Evolutionary conservation across 2,113 vertebrate genomes (phyloP).

Genomic region (Cygnus atratus): DNA sequence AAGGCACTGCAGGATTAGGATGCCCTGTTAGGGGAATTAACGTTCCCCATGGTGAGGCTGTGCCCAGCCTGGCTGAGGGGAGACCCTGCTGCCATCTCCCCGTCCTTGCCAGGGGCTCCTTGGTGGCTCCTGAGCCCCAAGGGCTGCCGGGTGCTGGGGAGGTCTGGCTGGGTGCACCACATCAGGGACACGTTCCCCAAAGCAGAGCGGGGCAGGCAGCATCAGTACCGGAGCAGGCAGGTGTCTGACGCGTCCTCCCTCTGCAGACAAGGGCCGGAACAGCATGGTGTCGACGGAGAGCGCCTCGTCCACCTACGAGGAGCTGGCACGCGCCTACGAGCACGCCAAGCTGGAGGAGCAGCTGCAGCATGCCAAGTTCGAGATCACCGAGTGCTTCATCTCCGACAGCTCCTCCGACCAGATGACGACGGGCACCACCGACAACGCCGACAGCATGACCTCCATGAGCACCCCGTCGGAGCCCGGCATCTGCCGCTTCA

Average conservation of each 20-base stretch:
- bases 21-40: no score
- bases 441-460: conserved; percentile 95
- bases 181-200: fast-evolving
- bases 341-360: conserved; percentile 96
- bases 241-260: background rate
- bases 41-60: background rate
- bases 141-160: background rate
- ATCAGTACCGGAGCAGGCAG: fast-evolving
- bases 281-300: conserved; percentile 99
- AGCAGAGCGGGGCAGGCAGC: fast-evolving
- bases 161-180: background rate
- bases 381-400: conserved; percentile 98
- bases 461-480: conserved; percentile 90
- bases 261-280: conserved; percentile 94
- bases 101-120: background rate
- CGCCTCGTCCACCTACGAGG: conserved; percentile 94
- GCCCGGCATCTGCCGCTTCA: conserved; percentile 87
- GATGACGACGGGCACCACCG: conserved; percentile 96
- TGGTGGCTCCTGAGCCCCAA: background rate
- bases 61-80: no score
- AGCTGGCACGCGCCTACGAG: conserved; percentile 92
- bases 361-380: conserved; percentile 95
- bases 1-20: no score
- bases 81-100: background rate
- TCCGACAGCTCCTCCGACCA: conserved; percentile 95